These are phyloP conservation scores for Alethe castanea DNA, from an alignment of 2,113 vertebrate genomes.

Conservation along the genomic window DNA sequence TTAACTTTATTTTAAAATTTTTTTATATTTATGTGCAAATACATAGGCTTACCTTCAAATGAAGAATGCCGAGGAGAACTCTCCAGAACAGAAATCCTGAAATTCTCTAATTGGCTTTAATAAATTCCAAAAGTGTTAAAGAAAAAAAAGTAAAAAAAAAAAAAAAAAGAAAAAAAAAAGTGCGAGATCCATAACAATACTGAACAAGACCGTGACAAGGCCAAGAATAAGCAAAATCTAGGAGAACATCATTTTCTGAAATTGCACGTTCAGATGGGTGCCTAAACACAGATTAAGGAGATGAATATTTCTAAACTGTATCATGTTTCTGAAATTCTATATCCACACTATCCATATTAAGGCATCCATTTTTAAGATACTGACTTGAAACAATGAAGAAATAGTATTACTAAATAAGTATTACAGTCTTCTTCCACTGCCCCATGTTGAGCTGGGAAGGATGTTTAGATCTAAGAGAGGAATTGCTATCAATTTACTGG, in stretches of 20 bases:
- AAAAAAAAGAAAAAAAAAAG: neutral
- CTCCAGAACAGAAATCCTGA: neutral
- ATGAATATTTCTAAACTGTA: neutral
- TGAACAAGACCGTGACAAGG: neutral
- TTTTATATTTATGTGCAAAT: neutral
- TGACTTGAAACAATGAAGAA: neutral
- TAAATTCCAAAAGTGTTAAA: neutral
- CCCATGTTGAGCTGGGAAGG: neutral
- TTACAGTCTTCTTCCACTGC: neutral
- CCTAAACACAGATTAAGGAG: neutral
- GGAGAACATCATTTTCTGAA: neutral
- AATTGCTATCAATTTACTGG: neutral
- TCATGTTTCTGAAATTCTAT: neutral
- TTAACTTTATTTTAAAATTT: neutral
- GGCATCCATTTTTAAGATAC: neutral
- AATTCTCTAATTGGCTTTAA: neutral
- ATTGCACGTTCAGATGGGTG: neutral
- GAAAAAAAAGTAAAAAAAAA: rapidly evolving
- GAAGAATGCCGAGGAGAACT: neutral
- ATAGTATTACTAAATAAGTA: neutral
- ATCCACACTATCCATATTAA: neutral
- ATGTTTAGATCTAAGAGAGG: neutral
- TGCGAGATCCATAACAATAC: neutral
- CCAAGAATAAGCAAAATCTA: neutral
- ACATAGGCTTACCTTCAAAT: neutral